Evolutionary conservation across 2,888 invertebrate genomes (phyloP).

Genomic region (Unio pictorum): DNA sequence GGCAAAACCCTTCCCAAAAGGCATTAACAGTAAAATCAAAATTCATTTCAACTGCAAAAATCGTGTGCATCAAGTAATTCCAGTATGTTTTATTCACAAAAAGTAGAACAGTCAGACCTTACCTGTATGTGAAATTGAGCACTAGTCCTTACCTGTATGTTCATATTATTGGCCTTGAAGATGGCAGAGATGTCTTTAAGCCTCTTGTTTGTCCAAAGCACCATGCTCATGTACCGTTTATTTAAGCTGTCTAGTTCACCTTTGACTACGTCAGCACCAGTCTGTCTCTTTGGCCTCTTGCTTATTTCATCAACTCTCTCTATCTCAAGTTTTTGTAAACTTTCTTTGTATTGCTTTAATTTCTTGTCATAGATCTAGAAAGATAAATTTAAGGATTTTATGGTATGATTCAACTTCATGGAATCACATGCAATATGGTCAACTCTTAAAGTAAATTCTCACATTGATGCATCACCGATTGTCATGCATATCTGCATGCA

Average conservation of each 20-base stretch:
- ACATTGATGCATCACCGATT: too few relatives aligned
- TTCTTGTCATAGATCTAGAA: slow-evolving; percentile 70
- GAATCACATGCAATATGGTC: too few relatives aligned
- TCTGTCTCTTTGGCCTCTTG: slow-evolving; percentile 55
- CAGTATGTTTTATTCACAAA: too few relatives aligned
- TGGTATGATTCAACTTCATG: too few relatives aligned
- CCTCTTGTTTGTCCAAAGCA: slow-evolving; percentile 71
- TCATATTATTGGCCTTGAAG: slow-evolving; percentile 63
- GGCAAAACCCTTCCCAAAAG: too few relatives aligned
- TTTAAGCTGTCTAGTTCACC: slow-evolving; percentile 87
- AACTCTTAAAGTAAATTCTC: too few relatives aligned
- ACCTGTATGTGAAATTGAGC: too few relatives aligned
- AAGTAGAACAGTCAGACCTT: too few relatives aligned
- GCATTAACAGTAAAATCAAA: too few relatives aligned
- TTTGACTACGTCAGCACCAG: slow-evolving; percentile 83
- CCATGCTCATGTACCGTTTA: slow-evolving; percentile 80
- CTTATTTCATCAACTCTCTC: slow-evolving; percentile 40
- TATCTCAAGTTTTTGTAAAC: slow-evolving; percentile 74
- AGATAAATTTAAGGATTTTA: slow-evolving; percentile 3
- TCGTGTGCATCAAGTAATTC: too few relatives aligned
- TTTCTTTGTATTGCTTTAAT: slow-evolving; percentile 87
- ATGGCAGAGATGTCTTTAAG: slow-evolving; percentile 74
- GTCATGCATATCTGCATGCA: too few relatives aligned
- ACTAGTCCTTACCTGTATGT: slow-evolving; percentile 79
- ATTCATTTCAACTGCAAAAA: too few relatives aligned